Percentiles rank a stretch among this genome's conserved stretches.
Evolutionary conservation across 2,888 invertebrate genomes (phyloP).

Genomic region (Liopterus haemorrhoidalis): DNA sequence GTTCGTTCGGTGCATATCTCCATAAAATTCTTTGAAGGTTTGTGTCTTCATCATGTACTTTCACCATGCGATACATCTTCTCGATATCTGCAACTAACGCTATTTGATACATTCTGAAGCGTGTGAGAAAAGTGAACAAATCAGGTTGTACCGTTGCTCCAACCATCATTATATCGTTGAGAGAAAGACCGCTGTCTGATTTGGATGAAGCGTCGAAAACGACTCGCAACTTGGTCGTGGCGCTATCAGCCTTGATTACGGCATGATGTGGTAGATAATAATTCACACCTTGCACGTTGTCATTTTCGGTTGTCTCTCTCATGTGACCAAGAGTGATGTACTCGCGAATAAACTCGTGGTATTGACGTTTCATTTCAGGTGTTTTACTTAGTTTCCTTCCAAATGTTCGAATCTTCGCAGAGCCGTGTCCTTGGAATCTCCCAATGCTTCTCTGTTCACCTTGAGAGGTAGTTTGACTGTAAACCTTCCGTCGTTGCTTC

Average conservation of each 20-base stretch:
- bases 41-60: constrained; percentile 30
- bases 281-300: constrained; percentile 3
- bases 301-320: constrained; percentile 6
- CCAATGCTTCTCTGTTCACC: constrained; percentile 17
- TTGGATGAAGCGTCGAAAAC: constrained; percentile 35
- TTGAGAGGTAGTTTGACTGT: constrained; percentile 29
- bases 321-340: constrained; percentile 20
- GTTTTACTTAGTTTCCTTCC: constrained; percentile 25
- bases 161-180: constrained; percentile 36
- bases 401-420: constrained; percentile 23
- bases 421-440: constrained; percentile 27
- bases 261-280: constrained; percentile 40
- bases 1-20: constrained; percentile 28
- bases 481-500: constrained; percentile 18
- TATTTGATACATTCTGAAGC: constrained; percentile 32
- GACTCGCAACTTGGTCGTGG: constrained; percentile 35
- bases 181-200: constrained; percentile 30
- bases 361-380: constrained; percentile 23
- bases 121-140: constrained; percentile 32
- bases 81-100: constrained; percentile 37
- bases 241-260: constrained; percentile 34
- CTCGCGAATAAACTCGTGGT: constrained; percentile 17
- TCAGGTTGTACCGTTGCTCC: constrained; percentile 37
- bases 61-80: constrained; percentile 38
- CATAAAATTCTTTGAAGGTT: constrained; percentile 37